Conservation (phyloP, 1,140 invertebrate genomes). For the Ganaspis sp. region DNA sequence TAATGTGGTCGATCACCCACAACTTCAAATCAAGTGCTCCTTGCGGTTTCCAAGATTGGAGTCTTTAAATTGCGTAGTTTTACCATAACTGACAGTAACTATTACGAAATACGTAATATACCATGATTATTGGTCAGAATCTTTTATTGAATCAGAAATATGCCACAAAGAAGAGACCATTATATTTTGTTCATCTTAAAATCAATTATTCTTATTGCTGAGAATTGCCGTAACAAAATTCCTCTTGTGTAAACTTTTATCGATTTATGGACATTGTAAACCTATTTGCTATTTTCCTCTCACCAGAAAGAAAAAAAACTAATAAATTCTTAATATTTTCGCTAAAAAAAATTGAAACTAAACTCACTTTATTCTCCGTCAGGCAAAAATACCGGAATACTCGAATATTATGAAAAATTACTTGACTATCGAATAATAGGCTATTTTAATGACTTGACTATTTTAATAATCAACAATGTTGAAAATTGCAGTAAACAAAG, state of each 20-base stretch:
- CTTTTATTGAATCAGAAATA: constrained; percentile 18
- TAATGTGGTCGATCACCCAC: not conserved
- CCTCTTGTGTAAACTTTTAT: not conserved
- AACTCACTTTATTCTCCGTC: too few species aligned
- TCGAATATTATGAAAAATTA: too few species aligned
- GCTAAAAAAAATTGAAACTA: not conserved
- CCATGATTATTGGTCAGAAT: not conserved
- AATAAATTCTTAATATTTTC: not conserved
- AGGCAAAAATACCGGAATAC: too few species aligned
- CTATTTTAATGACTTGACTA: too few species aligned
- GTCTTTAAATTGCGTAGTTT: constrained; percentile 9
- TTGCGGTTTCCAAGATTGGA: not conserved
- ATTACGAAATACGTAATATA: constrained; percentile 12
- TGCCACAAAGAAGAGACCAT: not conserved
- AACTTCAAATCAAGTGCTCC: constrained; percentile 1
- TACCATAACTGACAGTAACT: not conserved
- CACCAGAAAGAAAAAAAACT: not conserved
- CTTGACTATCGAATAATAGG: too few species aligned
- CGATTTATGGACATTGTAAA: not conserved
- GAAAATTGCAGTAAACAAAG: too few species aligned
- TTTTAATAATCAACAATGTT: too few species aligned
- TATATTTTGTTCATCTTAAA: constrained; percentile 10
- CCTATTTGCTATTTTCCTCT: not conserved
- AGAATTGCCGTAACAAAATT: not conserved
- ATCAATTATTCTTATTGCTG: not conserved